Conservation (phyloP, 2,797 vertebrate species). For the Sebastes wilsoni region DNA sequence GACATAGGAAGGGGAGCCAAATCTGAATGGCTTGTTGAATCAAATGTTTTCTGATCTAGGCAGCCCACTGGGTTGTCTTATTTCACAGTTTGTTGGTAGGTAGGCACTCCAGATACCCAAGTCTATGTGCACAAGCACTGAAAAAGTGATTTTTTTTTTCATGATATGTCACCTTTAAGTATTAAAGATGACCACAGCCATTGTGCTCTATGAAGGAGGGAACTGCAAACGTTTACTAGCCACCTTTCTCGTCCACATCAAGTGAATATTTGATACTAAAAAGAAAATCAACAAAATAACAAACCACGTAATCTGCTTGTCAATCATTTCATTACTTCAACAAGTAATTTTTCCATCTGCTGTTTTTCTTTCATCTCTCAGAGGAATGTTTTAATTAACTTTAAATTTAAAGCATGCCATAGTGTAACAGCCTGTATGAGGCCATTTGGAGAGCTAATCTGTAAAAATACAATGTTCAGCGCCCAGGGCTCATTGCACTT, state of each 20-base stretch:
- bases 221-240: not conserved
- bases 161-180: too few species aligned
- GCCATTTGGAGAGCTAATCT: not conserved
- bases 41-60: too few species aligned
- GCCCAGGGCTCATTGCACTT: not conserved
- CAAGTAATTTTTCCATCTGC: not conserved
- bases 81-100: too few species aligned
- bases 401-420: constrained; percentile 24
- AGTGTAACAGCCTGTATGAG: not conserved
- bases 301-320: not conserved
- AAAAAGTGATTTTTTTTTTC: too few species aligned
- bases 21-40: too few species aligned
- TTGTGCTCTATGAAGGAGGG: not conserved
- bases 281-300: not conserved
- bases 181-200: not conserved
- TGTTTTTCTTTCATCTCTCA: constrained; percentile 16
- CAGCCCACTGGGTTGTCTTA: too few species aligned
- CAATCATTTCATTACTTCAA: not conserved
- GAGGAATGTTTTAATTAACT: constrained; percentile 39
- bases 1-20: too few species aligned
- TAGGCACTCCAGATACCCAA: too few species aligned
- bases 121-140: too few species aligned
- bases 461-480: not conserved
- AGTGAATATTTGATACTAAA: not conserved
- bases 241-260: not conserved